Percentiles rank a stretch among this genome's conserved stretches.
Conservation (phyloP, 2,888 invertebrate species). For the Thalpophila matura region DNA sequence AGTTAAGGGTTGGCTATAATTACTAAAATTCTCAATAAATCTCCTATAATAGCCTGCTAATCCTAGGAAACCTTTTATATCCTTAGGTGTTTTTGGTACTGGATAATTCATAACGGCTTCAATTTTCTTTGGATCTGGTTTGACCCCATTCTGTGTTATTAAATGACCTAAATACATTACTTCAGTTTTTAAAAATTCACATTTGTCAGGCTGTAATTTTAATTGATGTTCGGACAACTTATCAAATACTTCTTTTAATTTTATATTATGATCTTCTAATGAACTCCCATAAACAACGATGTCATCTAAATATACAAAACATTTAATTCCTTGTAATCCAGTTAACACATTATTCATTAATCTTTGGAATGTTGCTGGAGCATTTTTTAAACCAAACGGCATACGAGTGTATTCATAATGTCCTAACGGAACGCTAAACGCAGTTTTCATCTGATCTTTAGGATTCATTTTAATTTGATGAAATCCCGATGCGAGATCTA, state of each 20-base stretch:
- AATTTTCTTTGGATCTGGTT: background rate
- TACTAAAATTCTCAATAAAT: background rate
- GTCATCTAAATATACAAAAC: background rate
- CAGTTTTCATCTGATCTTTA: no score
- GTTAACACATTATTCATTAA: no score
- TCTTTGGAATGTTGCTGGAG: no score
- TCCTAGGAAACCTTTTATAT: background rate
- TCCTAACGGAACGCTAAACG: no score
- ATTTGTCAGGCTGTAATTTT: constrained; percentile 9
- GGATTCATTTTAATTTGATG: background rate
- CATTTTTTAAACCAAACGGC: no score
- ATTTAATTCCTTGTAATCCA: no score
- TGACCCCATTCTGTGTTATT: background rate
- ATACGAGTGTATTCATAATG: no score
- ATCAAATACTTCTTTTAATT: background rate
- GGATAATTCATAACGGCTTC: background rate
- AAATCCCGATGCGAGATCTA: background rate
- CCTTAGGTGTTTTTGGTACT: background rate
- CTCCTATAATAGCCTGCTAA: no score
- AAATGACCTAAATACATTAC: background rate
- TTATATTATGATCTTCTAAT: no score
- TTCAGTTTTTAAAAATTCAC: constrained; percentile 1
- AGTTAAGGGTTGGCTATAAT: background rate
- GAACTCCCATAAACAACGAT: constrained; percentile 6
- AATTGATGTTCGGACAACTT: constrained; percentile 5